Base-by-base conservation (phyloP, 2,888 invertebrate genomes). In the Masnerella sp. region DNA sequence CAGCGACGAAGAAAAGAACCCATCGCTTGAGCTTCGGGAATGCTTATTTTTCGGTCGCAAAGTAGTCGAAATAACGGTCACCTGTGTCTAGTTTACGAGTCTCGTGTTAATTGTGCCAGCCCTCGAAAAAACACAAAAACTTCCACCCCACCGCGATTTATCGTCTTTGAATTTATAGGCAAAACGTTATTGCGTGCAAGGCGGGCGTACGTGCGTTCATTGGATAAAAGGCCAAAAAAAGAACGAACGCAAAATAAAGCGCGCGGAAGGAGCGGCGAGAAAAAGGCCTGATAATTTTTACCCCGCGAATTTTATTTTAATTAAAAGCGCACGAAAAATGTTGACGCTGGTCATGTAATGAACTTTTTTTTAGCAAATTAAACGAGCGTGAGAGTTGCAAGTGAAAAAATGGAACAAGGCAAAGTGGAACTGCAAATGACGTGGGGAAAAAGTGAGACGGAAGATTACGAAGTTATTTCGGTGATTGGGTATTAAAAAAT, bases 71-170 rank as follows among this genome's bases (percentile, higher is more conserved):
- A 77, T 77, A 78, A 73, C 79, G 77, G 58, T 72, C 75, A 75
- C 77, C 77, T 73, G 73, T 72, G 76, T 69, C 76, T 51, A 74
- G 74, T 77, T 79, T 78, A 80, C 78, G 78, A 78, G 73, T 69
- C 47, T 77, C 71, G 78, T 71, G 79, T 81, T 82, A 83, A 83
- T 82, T 82, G 80, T 78, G 75, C 79, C 43, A 71, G 36, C 56
- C 59, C 68, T 75, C 42, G 71, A 71, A 72, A 65, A 72, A 75
- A 65, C 43, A 51, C 49, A 59, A 68, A 54, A 64, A 51, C 49
- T 36, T 65, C 47, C 47, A 56, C 61, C 64, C 68, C 42, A 28
- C 54, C 47, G 61, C 77, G 78, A 80, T 79, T 79, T 77, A 76
- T 74, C 65, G 77, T 51, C 72, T 58, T 61, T 54, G 73, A 71